Evolutionary conservation across 2,113 vertebrate species (phyloP).

Genomic region (Ammodramus savannarum): DNA sequence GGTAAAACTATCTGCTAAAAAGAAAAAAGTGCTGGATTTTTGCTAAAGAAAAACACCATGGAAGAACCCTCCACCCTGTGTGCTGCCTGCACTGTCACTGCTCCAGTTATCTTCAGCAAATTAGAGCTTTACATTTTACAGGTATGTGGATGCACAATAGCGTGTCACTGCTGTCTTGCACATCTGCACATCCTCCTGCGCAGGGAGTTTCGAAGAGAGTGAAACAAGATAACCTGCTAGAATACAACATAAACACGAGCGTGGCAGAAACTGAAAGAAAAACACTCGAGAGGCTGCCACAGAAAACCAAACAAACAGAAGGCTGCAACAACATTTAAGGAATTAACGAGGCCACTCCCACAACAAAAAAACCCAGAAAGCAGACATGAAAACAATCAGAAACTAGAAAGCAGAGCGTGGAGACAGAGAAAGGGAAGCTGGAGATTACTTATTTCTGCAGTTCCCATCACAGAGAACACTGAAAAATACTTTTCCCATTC

Average conservation of each 20-base stretch:
- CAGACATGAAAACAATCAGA: background rate
- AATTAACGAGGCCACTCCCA: background rate
- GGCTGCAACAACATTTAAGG: background rate
- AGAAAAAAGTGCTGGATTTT: background rate
- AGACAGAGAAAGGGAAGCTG: background rate
- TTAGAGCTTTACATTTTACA: background rate
- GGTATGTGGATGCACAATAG: rapidly evolving
- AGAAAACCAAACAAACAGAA: background rate
- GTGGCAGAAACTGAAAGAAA: background rate
- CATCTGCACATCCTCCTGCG: rapidly evolving
- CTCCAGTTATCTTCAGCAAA: background rate
- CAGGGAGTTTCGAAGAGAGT: background rate
- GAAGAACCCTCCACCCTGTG: background rate
- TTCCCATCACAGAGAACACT: background rate
- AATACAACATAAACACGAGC: background rate
- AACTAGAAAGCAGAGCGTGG: background rate
- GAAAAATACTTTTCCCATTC: background rate
- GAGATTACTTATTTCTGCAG: background rate
- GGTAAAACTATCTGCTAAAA: background rate
- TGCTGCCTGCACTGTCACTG: background rate
- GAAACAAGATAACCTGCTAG: background rate
- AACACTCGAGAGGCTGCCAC: background rate
- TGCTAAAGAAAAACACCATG: background rate
- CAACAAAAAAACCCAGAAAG: background rate
- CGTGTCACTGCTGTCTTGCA: rapidly evolving